Evolutionary conservation across 2,797 vertebrate genomes (phyloP), one percentile per base, ranked within the genome.

Genomic region (Phataginus tricuspis): DNA sequence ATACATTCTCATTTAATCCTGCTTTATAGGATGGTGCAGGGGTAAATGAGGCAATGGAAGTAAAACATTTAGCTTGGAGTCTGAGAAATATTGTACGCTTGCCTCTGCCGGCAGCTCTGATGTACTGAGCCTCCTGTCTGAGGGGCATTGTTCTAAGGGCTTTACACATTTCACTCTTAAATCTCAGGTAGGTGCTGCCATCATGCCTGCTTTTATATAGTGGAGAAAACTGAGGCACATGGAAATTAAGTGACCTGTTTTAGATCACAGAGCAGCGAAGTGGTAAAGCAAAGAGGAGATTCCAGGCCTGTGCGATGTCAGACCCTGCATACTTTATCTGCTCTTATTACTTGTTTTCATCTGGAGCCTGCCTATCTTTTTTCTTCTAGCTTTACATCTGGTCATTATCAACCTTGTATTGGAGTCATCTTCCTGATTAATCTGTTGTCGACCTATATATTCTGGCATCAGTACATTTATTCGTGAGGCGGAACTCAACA

Each of bases 31-130:
- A 51, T 85, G 25, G 85, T 77, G 15, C 89, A 91, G 89, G 95
- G 91, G 89, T 89, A 95, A 97, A 95, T 93, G 90, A 96, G 82
- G 96, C 83, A 91, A 91, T 66, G 39, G 71, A 68, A 79, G 31
- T 91, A 79, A 94, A 86, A 53, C 90, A 79, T 51, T 92, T 68
- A 63, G 64, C 78, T 88, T 71, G 42, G 77, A 75, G 51, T 45
- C 68, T 78, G 53, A 82, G 83, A 85, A 94, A 92, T 85, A 61
- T 29, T 42, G n/a, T 45, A 31, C 31, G 79, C 2, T 89, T 66
- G 49, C 57, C 74, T 13, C 61, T 66, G 37, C 59, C 53, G 45
- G 53, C 25, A 72, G 53, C 55, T 82, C 21, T 39, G 39, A 34
- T 75, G 69, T 82, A 12, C n/a, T n/a, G 68, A 75, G 75, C 51